These are phyloP conservation scores for Priapulus caudatus DNA, from an alignment of 2,888 invertebrate species.

Conservation along the genomic window DNA sequence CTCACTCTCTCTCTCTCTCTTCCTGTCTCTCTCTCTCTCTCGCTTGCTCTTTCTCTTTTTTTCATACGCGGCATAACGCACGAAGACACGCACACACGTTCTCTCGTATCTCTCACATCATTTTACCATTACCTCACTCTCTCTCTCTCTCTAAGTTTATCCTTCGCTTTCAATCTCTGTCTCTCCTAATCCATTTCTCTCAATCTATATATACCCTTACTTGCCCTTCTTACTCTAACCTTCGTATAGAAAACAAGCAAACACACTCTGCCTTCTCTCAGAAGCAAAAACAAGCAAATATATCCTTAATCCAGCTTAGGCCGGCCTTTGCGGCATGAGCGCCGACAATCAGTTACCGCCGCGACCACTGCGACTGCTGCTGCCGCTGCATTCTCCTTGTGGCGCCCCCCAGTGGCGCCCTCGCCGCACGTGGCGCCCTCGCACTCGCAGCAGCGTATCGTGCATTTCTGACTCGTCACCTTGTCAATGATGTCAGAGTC, in stretches of 20 bases:
- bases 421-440: neutral
- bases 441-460: conserved; percentile 3
- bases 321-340: too few relatives aligned
- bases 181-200: neutral
- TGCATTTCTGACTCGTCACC: neutral
- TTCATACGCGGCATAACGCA: too few relatives aligned
- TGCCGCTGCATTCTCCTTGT: neutral
- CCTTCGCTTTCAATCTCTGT: neutral
- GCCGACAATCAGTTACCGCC: too few relatives aligned
- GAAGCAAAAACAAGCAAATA: too few relatives aligned
- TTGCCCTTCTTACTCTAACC: too few relatives aligned
- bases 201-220: neutral
- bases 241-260: neutral
- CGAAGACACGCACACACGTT: too few relatives aligned
- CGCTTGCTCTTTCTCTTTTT: neutral
- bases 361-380: neutral
- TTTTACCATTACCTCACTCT: too few relatives aligned
- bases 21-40: neutral
- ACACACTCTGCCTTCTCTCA: too few relatives aligned
- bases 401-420: too few relatives aligned
- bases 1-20: conserved; percentile 1
- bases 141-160: neutral
- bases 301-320: too few relatives aligned
- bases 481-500: neutral
- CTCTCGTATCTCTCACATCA: too few relatives aligned